Evolutionary conservation across 2,797 vertebrate genomes (phyloP).

Genomic region (Nyctibius grandis): DNA sequence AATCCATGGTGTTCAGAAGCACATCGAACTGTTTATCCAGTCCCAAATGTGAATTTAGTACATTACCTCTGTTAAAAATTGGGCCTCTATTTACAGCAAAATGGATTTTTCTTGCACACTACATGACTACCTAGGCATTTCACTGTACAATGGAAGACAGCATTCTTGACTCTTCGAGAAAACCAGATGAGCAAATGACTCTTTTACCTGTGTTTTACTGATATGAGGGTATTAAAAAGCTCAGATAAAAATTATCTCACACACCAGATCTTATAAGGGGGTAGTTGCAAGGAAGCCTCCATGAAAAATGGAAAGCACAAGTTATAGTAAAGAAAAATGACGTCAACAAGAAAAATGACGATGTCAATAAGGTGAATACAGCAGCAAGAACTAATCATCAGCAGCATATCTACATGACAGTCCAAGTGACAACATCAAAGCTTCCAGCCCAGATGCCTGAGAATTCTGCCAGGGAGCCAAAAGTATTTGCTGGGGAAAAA

Average conservation of each 20-base stretch:
- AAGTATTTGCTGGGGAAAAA: conserved; percentile 33
- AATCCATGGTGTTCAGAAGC: background rate
- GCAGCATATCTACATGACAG: conserved; percentile 15
- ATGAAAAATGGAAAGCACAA: background rate
- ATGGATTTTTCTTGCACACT: background rate
- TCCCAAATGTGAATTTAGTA: background rate
- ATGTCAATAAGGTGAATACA: conserved; percentile 17
- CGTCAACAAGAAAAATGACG: background rate
- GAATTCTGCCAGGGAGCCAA: conserved; percentile 18
- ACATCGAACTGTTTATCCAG: background rate
- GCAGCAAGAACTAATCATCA: conserved; percentile 23
- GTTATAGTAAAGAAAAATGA: background rate
- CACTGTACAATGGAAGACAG: background rate
- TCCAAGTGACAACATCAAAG: conserved; percentile 38
- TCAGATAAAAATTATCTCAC: background rate
- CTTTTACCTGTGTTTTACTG: background rate
- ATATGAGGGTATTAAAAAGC: background rate
- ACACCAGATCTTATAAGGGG: background rate
- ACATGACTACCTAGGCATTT: background rate
- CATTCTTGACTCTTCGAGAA: background rate
- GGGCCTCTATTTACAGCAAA: background rate
- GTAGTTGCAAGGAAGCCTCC: background rate
- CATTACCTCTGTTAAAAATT: background rate
- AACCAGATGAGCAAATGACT: background rate
- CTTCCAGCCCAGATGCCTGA: conserved; percentile 15